Evolutionary conservation across 2,797 vertebrate genomes (phyloP), one percentile per base, ranked within the genome.

Genomic region (Triplophysa bombifrons): DNA sequence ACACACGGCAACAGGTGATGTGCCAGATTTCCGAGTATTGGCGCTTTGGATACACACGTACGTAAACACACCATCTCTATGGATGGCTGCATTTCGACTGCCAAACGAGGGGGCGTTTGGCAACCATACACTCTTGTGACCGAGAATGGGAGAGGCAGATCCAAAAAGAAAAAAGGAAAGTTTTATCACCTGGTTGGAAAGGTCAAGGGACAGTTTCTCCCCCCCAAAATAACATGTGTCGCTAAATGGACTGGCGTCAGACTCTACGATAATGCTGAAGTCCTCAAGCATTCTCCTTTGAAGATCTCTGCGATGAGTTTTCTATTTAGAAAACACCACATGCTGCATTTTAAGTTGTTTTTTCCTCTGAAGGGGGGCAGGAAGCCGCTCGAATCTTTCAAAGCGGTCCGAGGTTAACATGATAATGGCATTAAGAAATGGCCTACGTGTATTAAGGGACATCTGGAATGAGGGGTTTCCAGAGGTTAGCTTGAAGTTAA

Each of bases 71-170:
- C 75, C 81, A 78, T 86, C 86, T 90, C 74, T 68, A 85, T 89
- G 89, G 85, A 88, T 88, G 88, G 88, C 87, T 87, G 84, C 87
- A 58, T 73, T 92, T 90, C 90, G 92, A 91, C 91, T 93, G 91
- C 91, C 90, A 90, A 88, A 88, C 81, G 86, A 85, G 82, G 87
- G 84, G 88, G 86, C 87, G 87, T 83, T 69, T 84, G 88, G 89
- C 72, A 71, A 92, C 86, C 90, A 90, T 88, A 86, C 73, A 85
- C 88, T 85, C 90, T 87, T 91, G 87, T 84, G 74, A 65, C 51
- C 3, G 30, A 81, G 73, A 88, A 70, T 25, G 1, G 82, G 3
- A 88, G 89, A 87, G 87, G 88, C 85, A 79, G 83, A 89, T 90
- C 85, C 86, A 88, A 87, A 89, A n/a, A 63, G 27, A 87, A 88